Conservation (phyloP, 1,140 invertebrate species). For the Tribolium castaneum region DNA sequence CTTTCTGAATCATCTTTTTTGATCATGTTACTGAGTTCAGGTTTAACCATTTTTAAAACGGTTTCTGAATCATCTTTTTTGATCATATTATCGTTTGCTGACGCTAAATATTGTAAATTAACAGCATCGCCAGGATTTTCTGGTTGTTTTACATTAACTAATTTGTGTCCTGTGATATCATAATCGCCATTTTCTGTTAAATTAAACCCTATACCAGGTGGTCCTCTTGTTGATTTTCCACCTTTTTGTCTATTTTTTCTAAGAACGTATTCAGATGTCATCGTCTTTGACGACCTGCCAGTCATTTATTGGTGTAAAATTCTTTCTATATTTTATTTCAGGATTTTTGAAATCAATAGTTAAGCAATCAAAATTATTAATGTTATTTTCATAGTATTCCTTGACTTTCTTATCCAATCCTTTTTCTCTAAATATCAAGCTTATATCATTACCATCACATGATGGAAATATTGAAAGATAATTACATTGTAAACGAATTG, state of each 20-base stretch:
- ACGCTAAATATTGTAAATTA: conserved; percentile 37
- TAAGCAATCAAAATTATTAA: conserved; percentile 11
- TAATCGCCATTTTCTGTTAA: conserved; percentile 39
- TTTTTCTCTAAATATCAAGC: conserved; percentile 44
- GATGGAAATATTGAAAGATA: conserved; percentile 44
- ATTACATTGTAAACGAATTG: conserved; percentile 43
- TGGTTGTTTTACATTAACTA: conserved; percentile 40
- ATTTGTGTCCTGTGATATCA: conserved; percentile 38
- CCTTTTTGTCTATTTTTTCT: conserved; percentile 42
- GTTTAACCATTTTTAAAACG: no score
- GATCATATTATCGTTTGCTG: no score
- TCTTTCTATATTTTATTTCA: conserved; percentile 36
- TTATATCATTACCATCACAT: conserved; percentile 46
- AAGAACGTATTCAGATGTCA: conserved; percentile 30
- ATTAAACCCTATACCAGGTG: conserved; percentile 41
- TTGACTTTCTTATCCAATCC: conserved; percentile 40
- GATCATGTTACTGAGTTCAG: no score
- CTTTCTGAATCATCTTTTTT: neutral
- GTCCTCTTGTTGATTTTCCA: conserved; percentile 35
- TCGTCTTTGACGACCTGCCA: no score
- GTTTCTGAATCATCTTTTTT: no score
- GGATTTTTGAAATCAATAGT: conserved; percentile 31
- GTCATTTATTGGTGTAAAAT: conserved; percentile 26
- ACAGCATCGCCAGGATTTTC: conserved; percentile 36
- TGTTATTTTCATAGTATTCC: conserved; percentile 29